Evolutionary conservation across 2,797 vertebrate genomes (phyloP), one percentile per base, ranked within the genome.

Genomic region (Macroramphosus scolopax): DNA sequence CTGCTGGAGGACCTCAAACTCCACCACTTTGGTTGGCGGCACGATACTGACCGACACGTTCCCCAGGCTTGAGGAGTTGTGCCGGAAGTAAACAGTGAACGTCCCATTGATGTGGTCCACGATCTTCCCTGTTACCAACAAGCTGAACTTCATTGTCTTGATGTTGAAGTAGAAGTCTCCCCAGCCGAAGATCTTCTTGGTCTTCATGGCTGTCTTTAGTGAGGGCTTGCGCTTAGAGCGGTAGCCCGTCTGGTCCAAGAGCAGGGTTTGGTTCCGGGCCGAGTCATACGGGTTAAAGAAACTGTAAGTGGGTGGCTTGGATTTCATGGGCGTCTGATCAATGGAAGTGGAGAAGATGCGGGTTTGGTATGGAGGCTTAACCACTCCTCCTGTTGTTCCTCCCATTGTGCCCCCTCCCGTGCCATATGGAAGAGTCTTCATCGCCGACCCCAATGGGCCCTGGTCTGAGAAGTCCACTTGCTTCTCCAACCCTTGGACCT

Each of bases 71-170:
- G 96, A 96, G 1, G 96, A 97, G 77, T 98, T 98, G 90, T 98
- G 95, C 11, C 96, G 93, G 79, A 98, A 98, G 65, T 93, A 96
- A 46, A 98, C 96, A 0, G 94, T 97, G 87, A 98, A 98, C 5
- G 95, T 97, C 4, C 96, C 96, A 0, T 98, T 98, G 80, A 98
- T 91, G 74, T 98, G 96, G 74, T 98, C 95, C 30, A 98, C 94
- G 1, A 98, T 98, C 83, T 98, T 98, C 18, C 96, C 96, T 0
- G 95, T 98, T 67, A 98, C 94, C 78, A 98, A 70, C 22, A 98
- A 87, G 50, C 92, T 97, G 87, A 98, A 98, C 68, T 98, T 98
- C 55, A 94, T 71, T 0, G 94, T 96, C 67, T 94, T 94, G 75
- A 98, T 93, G 28, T 92, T 95, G 75, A 98, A 94, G 88, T 95